Base-by-base conservation (phyloP, 2,797 vertebrate species). In the Anabacerthia variegaticeps region DNA sequence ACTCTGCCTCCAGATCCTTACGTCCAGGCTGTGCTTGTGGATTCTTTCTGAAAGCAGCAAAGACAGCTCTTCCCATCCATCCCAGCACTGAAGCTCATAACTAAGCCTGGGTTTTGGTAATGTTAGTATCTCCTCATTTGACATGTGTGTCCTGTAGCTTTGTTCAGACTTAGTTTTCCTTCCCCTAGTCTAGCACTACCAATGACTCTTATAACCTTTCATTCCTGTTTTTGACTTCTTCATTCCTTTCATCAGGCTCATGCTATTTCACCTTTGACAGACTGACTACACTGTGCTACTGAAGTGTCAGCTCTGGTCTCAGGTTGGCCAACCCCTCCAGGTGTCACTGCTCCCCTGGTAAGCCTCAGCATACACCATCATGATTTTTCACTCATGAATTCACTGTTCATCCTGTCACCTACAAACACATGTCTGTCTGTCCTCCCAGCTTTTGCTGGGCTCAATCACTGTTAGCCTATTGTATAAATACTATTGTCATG, bases 61-160 rank as follows among this genome's bases (percentile, higher is more conserved):
- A 75, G 15, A 75, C 4, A 6, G 20, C 14, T 85, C 41, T 66
- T 73, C 58, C 67, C 27, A 73, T 36, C 48, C 3, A 1, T 36
- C 16, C 12, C 14, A 28, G 34, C 17, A 66, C 0, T 15, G 18
- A 72, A 24, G 18, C 24, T 49, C 1, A 0, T 13, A 67, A 62
- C 11, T 23, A 52, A 59, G 14, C n/a, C 8, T 74, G 28, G 18
- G 18, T 5, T 85, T 66, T 4, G 1, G 30, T 36, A 76, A 66
- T 14, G 55, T 4, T 19, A 43, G 0, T 14, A 36, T 10, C 22
- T 83, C 51, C 14, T 52, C 51, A 71, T 83, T 49, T 71, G 34
- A 49, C 37, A 34, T 0, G 1, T 8, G 2, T 5, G 5, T 56
- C 44, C 34, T 15, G 14, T 39, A 22, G 52, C 37, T 68, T 83